Evolutionary conservation across 92 coral and sea anemone genomes (phyloP).

Genomic region (Micromussa lordhowensis): DNA sequence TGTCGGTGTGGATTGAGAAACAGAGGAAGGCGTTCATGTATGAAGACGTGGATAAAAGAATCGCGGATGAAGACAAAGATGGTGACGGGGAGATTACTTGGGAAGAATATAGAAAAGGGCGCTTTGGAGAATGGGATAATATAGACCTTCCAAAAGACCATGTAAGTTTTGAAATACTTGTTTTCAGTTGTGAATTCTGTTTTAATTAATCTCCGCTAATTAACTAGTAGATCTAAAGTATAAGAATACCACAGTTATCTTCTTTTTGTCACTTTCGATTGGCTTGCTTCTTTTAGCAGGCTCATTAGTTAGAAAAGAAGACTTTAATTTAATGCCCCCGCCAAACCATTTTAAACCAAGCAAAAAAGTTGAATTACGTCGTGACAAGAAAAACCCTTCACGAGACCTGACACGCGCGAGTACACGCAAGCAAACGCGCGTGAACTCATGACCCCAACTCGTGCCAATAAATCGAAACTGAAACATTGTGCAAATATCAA

Average conservation of each 20-base stretch:
- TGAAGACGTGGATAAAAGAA: constrained; percentile 87
- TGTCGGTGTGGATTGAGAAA: constrained; percentile 91
- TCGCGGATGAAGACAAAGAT: constrained; percentile 81
- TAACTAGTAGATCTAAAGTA: not conserved
- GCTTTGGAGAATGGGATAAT: constrained; percentile 90
- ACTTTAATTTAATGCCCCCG: not conserved
- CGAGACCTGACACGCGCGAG: not conserved
- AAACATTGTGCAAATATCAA: not conserved
- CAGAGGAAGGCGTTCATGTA: constrained; percentile 97
- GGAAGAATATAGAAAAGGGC: constrained; percentile 81
- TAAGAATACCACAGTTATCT: not conserved
- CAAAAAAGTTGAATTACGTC: too few species aligned
- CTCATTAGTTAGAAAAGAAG: too few species aligned
- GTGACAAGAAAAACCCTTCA: not conserved
- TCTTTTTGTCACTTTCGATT: not conserved
- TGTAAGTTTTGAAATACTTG: constrained; percentile 56
- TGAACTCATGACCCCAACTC: not conserved
- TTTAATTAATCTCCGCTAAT: too few species aligned
- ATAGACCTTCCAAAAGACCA: constrained; percentile 82
- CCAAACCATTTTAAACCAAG: too few species aligned
- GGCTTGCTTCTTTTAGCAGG: not conserved
- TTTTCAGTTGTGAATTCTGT: not conserved
- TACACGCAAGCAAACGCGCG: not conserved
- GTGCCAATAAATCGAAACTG: not conserved
- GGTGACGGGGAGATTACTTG: constrained; percentile 91